Conservation (phyloP, 2,888 invertebrate species). For the Pedicia rivosa region DNA sequence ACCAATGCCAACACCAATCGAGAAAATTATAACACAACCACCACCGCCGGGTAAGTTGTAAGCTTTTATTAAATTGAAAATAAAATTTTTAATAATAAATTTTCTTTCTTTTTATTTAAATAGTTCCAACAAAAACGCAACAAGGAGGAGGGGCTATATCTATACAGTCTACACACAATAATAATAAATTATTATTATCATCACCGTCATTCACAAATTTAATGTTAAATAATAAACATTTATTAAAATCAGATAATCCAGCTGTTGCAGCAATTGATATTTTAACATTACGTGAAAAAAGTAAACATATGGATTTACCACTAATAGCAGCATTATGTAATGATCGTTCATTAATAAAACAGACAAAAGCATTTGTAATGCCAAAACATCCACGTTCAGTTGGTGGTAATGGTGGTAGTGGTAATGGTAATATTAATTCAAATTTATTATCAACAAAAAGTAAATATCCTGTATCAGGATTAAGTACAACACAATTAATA, state of each 20-base stretch:
- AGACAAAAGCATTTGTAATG: slow-evolving; percentile 73
- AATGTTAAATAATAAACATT: too few species aligned
- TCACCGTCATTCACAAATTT: slow-evolving; percentile 36
- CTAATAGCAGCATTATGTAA: slow-evolving; percentile 87
- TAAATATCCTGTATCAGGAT: slow-evolving; percentile 51
- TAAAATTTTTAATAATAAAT: neutral
- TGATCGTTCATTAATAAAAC: slow-evolving; percentile 75
- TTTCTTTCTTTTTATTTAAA: neutral
- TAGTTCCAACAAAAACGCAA: slow-evolving; percentile 7
- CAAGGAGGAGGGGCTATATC: neutral
- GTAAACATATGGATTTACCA: slow-evolving; percentile 78
- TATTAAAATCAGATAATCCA: too few species aligned
- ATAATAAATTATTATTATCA: too few species aligned
- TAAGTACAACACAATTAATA: slow-evolving; percentile 39
- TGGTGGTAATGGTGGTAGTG: neutral
- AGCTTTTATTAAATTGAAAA: slow-evolving; percentile 22
- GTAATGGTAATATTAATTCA: too few species aligned
- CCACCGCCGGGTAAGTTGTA: slow-evolving; percentile 27
- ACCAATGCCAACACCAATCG: slow-evolving; percentile 34
- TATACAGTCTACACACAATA: neutral
- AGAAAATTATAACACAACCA: slow-evolving; percentile 21
- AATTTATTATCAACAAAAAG: slow-evolving; percentile 19
- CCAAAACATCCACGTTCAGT: slow-evolving; percentile 40
- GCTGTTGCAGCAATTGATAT: slow-evolving; percentile 59
- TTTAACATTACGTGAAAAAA: slow-evolving; percentile 70